Evolutionary conservation across 2,888 invertebrate genomes (phyloP).

Genomic region (Athripsodes cinereus): DNA sequence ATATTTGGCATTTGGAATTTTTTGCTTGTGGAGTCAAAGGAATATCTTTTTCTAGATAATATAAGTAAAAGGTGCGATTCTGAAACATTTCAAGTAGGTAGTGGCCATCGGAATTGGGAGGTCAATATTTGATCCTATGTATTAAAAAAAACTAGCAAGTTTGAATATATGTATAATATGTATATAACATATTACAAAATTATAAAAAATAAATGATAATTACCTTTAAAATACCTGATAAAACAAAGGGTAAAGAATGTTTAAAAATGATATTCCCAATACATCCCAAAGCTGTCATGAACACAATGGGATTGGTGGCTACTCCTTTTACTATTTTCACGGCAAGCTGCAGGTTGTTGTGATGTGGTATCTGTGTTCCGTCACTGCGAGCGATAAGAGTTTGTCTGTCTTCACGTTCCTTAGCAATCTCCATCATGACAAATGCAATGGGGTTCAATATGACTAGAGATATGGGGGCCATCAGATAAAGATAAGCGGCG

Average conservation of each 20-base stretch:
- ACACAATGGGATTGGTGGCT: slow-evolving; percentile 79
- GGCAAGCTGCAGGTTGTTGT: slow-evolving; percentile 38
- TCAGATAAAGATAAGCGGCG: slow-evolving; percentile 81
- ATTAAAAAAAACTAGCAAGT: too few relatives aligned
- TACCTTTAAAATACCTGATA: slow-evolving; percentile 70
- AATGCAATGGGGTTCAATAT: slow-evolving; percentile 91
- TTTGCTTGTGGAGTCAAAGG: too few relatives aligned
- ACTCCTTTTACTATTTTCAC: slow-evolving; percentile 62
- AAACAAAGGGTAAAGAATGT: slow-evolving; percentile 67
- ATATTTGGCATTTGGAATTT: too few relatives aligned
- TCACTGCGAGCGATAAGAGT: slow-evolving; percentile 15
- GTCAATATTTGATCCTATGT: too few relatives aligned
- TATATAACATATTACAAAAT: slow-evolving; percentile 8
- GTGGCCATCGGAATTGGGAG: too few relatives aligned
- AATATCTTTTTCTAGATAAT: too few relatives aligned
- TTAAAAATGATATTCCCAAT: slow-evolving; percentile 76
- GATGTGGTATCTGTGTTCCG: slow-evolving; percentile 29
- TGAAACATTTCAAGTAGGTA: too few relatives aligned
- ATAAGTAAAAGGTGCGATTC: too few relatives aligned
- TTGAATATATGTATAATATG: too few relatives aligned
- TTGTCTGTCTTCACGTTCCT: slow-evolving; percentile 39
- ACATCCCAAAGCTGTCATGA: slow-evolving; percentile 91
- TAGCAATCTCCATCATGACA: slow-evolving; percentile 78
- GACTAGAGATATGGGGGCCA: slow-evolving; percentile 90
- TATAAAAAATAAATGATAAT: too few relatives aligned